Percentiles rank a stretch among this genome's conserved stretches.
phyloP scores from a whole-genome alignment of 2,888 invertebrate genomes.

The Drosophila neotestacea region DNA sequence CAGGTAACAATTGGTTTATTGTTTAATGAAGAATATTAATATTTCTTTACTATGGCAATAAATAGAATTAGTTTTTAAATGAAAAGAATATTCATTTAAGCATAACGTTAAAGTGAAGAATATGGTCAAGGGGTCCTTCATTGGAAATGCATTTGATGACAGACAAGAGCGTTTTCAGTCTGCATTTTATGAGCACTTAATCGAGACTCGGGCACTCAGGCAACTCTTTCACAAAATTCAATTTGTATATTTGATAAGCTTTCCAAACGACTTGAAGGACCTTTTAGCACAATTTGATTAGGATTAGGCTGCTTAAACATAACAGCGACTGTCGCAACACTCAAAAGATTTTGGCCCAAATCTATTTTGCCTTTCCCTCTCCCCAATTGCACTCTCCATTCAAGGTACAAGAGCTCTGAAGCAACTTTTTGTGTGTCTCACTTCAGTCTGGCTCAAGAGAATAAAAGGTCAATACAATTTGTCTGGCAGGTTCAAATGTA shows the following conservation, averaged over 20 bases:
- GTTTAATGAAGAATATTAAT: neutral
- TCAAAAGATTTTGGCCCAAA: slow-evolving; percentile 20
- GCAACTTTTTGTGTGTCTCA: neutral
- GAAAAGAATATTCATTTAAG: neutral
- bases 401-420: neutral
- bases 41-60: neutral
- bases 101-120: neutral
- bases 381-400: neutral
- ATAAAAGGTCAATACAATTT: slow-evolving; percentile 28
- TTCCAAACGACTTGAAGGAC: neutral
- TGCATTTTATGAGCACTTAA: slow-evolving; percentile 12
- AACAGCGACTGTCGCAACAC: slow-evolving; percentile 17
- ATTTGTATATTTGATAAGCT: slow-evolving; percentile 32
- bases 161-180: neutral
- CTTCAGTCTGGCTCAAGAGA: slow-evolving; percentile 9
- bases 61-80: neutral
- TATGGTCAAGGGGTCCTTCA: neutral
- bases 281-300: slow-evolving; percentile 33
- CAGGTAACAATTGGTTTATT: slow-evolving; percentile 17
- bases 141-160: neutral
- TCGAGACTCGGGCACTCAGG: slow-evolving; percentile 3
- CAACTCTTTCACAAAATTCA: slow-evolving; percentile 29
- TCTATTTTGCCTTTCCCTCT: slow-evolving; percentile 21
- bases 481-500: slow-evolving; percentile 16
- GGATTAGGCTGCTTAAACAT: slow-evolving; percentile 16